These are phyloP conservation scores for Helostoma temminkii DNA, from an alignment of 2,797 vertebrate species.

Conservation along the genomic window DNA sequence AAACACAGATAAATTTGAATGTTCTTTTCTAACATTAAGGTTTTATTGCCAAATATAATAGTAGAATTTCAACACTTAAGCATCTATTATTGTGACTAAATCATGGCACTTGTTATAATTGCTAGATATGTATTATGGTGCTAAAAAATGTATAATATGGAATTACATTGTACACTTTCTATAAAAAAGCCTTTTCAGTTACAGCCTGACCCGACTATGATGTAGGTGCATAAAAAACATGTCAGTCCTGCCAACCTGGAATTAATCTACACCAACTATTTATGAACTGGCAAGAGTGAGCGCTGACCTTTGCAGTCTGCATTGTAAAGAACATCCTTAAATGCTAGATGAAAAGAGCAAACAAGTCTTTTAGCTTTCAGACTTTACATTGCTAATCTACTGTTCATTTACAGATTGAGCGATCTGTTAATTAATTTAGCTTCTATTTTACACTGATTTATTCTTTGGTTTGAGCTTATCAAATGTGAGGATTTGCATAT, in stretches of 20 bases:
- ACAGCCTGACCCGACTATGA: not conserved
- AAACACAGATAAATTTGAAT: no score
- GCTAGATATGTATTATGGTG: not conserved
- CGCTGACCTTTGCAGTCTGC: constrained; percentile 32
- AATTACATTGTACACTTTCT: not conserved
- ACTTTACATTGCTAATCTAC: not conserved
- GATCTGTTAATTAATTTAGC: no score
- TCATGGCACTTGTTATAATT: not conserved
- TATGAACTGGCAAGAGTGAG: constrained; percentile 23
- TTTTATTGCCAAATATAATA: not conserved
- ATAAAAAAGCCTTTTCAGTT: not conserved
- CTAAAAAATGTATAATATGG: not conserved
- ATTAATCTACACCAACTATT: constrained; percentile 36
- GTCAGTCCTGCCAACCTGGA: constrained; percentile 8
- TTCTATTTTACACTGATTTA: no score
- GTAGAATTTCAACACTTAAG: not conserved
- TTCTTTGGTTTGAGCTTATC: not conserved
- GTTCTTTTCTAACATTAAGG: not conserved
- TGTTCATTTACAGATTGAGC: not conserved
- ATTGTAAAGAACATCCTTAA: constrained; percentile 8
- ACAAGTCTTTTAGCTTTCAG: constrained; percentile 7
- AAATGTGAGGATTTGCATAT: not conserved
- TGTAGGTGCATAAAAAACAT: constrained; percentile 5
- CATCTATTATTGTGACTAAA: not conserved
- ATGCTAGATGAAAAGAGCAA: constrained; percentile 17